Base-by-base conservation (phyloP, 2,888 invertebrate species). In the Cheilosia vulpina region DNA sequence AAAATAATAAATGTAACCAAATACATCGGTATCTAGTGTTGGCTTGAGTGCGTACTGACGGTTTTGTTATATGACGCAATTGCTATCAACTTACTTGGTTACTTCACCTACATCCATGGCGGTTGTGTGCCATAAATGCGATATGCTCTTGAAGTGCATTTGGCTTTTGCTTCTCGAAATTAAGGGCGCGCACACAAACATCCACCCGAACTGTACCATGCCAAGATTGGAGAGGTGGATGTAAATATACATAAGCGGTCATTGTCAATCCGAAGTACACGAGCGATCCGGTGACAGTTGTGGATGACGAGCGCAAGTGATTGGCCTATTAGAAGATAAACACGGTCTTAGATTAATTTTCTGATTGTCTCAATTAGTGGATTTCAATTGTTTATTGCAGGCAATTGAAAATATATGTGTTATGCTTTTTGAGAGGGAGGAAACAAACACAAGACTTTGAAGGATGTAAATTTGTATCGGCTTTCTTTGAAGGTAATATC, bases 321-420 rank as follows among this genome's bases (percentile, higher is more conserved):
- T 57, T 78, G 72, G 55, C 60, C 60, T 31, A 62, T 52, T 55
- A 21, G 68, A 68, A 72, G 62, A 63, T 63, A 68, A 43, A 68
- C 1, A 47, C 50, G 79, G 75, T 58, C 71, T 72, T 80, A 63
- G 72, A 72, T 52, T 77, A 21, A 52, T 50, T 62, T 47, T 57
- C 58, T 77, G 68, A 81, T 85, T 85, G 85, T 24, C 45, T 68
- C 85, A 85, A 85, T 80, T 85, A 72, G 66, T n/a, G 63, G 58
- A 77, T 62, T 81, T 81, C 31, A 63, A 85, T 77, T 76, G 80
- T 81, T 81, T 81, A 85, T 85, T 85, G 63, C 13, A 24, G 57
- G 24, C 72, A 85, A 85, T 85, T 85, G 85, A 76, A 65, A 68
- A 3, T 13, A 38, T 4, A 13, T 38, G 11, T 38, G 38, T 43